Conservation (phyloP, 2,888 invertebrate species). For the Seira ritae region DNA sequence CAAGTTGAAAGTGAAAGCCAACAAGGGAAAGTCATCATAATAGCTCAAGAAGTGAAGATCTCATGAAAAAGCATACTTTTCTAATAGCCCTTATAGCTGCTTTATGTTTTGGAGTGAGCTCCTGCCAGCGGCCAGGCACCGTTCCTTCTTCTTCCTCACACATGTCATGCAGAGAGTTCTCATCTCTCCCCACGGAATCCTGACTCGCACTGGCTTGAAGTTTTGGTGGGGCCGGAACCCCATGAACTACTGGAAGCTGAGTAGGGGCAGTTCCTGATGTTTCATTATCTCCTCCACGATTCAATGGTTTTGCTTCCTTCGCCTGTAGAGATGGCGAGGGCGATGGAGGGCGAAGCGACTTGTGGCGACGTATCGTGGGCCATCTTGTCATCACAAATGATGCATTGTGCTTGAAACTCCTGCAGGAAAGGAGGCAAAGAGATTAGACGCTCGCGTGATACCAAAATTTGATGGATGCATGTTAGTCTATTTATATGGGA, state of each 20-base stretch:
- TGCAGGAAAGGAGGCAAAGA: conserved; percentile 20
- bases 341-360: conserved; percentile 86
- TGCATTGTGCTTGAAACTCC: conserved; percentile 94
- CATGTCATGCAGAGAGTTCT: conserved; percentile 71
- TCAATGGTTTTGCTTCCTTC: conserved; percentile 68
- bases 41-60: too few species aligned
- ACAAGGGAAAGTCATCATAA: too few species aligned
- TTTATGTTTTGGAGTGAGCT: conserved; percentile 90
- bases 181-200: conserved; percentile 83
- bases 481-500: too few species aligned
- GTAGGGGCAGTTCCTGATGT: conserved; percentile 75
- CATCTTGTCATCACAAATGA: conserved; percentile 91
- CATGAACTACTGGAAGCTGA: conserved; percentile 48
- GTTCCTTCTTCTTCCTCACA: conserved; percentile 72
- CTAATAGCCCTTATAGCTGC: conserved; percentile 93
- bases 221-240: conserved; percentile 59
- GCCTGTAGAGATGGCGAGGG: conserved; percentile 80
- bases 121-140: conserved; percentile 66
- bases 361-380: conserved; percentile 90
- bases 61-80: conserved; percentile 81
- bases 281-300: conserved; percentile 70
- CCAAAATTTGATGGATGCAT: too few species aligned
- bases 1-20: too few species aligned
- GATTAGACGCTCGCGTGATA: too few species aligned
- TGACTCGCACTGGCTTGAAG: conserved; percentile 86